Conservation (phyloP, 1,140 invertebrate species). For the Leptinotarsa texana region DNA sequence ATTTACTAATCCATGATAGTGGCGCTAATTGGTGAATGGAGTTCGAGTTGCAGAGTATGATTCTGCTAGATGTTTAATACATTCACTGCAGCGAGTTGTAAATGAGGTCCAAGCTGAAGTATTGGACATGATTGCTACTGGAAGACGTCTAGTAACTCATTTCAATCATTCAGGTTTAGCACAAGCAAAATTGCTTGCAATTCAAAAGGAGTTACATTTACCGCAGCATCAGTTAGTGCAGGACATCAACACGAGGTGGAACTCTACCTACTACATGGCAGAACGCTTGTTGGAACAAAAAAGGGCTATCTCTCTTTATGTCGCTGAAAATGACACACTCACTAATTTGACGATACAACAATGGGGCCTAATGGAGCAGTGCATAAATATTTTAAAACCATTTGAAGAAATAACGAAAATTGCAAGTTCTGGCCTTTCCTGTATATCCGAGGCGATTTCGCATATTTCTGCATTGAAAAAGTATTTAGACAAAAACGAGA, state of each 20-base stretch:
- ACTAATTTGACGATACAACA: constrained; percentile 25
- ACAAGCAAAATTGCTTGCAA: constrained; percentile 22
- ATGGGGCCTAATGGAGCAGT: constrained; percentile 18
- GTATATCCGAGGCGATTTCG: constrained; percentile 33
- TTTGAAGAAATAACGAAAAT: constrained; percentile 37
- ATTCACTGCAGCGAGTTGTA: background rate
- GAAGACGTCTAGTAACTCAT: constrained; percentile 25
- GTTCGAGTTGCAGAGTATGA: too few relatives aligned
- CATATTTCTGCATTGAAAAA: background rate
- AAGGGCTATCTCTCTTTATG: constrained; percentile 22
- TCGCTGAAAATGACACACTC: background rate
- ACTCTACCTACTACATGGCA: constrained; percentile 31
- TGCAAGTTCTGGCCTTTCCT: constrained; percentile 23
- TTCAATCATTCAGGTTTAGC: constrained; percentile 29
- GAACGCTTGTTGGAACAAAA: constrained; percentile 30
- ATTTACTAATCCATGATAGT: too few relatives aligned
- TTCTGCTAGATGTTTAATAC: too few relatives aligned
- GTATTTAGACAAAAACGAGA: too few relatives aligned
- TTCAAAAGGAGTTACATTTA: constrained; percentile 21
- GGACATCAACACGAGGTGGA: constrained; percentile 34
- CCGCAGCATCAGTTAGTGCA: constrained; percentile 28
- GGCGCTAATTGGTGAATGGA: too few relatives aligned
- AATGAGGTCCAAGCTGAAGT: constrained; percentile 21
- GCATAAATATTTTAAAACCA: too few relatives aligned
- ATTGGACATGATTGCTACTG: constrained; percentile 18